Evolutionary conservation across 2,113 vertebrate species (phyloP), one percentile per base, ranked within the genome.

Genomic region (Pteropus alecto): DNA sequence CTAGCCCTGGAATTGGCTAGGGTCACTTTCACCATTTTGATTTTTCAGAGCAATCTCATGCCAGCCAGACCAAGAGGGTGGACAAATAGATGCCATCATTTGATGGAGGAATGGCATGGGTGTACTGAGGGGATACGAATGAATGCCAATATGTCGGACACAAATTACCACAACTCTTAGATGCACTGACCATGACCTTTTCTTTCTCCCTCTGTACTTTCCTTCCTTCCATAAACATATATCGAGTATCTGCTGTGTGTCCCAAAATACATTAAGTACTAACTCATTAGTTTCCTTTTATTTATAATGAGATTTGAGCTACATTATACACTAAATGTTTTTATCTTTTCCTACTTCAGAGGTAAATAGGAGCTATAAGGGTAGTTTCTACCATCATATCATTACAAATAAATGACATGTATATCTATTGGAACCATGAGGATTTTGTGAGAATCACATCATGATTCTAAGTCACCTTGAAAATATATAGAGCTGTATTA

Each of bases 401-500:
- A 51, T 3, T 81, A 54, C 26, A 71, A 71, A 83, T 22, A 97
- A 95, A 71, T 63, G 71, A 35, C 6, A 86, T 61, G 6, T 60
- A 28, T 13, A 61, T 76, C 22, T 70, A 16, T 28, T 48, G 26
- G 41, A 79, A 85, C 15, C 24, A 41, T 61, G 26, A 70, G 4
- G 41, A 73, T 86, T 86, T 89, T 56, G 43, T 95, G 35, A 96
- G 51, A 91, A 96, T 94, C 30, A 74, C 33, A 76, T 81, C 26
- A 63, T 51, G 43, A 74, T 85, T 93, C 26, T 22, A 24, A 97
- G 74, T 95, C 68, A 96, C 73, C 78, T 96, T 96, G 88, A 97
- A 96, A 93, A 93, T 77, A 67, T 26, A 92, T 22, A 58, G 16
- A 86, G 61, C 14, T 58, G 56, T 67, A 4, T 77, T 81, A 90